Evolutionary conservation across 1,140 invertebrate species (phyloP).

Genomic region (Trachelipus rathkii): DNA sequence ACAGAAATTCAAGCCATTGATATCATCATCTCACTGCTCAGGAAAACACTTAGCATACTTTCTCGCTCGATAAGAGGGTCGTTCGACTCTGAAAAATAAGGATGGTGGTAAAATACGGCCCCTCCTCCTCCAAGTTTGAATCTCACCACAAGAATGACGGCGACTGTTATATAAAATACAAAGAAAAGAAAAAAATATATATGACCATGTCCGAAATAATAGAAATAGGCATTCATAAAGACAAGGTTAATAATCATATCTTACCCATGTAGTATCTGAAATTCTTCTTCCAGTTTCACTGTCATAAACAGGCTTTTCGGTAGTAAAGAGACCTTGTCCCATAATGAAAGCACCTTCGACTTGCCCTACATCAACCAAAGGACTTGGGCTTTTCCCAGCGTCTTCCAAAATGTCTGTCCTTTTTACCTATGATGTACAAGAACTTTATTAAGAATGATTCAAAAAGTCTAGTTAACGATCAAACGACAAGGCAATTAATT

Average conservation of each 20-base stretch:
- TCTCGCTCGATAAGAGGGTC: too few species aligned
- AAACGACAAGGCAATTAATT: not conserved
- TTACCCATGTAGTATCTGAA: conserved; percentile 73
- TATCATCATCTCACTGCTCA: too few species aligned
- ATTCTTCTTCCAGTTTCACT: conserved; percentile 62
- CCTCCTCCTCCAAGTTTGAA: too few species aligned
- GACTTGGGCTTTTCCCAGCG: conserved; percentile 68
- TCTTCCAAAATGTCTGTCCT: conserved; percentile 73
- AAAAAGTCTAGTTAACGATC: conserved; percentile 49
- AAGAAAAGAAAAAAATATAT: too few species aligned
- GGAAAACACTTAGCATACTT: too few species aligned
- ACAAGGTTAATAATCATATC: not conserved
- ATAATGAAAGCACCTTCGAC: conserved; percentile 81
- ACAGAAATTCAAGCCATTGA: too few species aligned
- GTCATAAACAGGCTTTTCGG: conserved; percentile 67
- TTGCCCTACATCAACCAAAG: conserved; percentile 77
- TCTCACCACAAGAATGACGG: too few species aligned
- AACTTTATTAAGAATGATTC: conserved; percentile 55
- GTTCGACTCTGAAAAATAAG: too few species aligned
- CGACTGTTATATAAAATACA: too few species aligned
- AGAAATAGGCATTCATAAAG: too few species aligned
- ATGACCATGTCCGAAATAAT: too few species aligned
- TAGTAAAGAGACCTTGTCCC: conserved; percentile 76
- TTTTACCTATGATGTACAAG: conserved; percentile 56
- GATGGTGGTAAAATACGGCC: too few species aligned